Evolutionary conservation across 2,888 invertebrate species (phyloP), one percentile per base, ranked within the genome.

Genomic region (Acanthosepion pharaonis): DNA sequence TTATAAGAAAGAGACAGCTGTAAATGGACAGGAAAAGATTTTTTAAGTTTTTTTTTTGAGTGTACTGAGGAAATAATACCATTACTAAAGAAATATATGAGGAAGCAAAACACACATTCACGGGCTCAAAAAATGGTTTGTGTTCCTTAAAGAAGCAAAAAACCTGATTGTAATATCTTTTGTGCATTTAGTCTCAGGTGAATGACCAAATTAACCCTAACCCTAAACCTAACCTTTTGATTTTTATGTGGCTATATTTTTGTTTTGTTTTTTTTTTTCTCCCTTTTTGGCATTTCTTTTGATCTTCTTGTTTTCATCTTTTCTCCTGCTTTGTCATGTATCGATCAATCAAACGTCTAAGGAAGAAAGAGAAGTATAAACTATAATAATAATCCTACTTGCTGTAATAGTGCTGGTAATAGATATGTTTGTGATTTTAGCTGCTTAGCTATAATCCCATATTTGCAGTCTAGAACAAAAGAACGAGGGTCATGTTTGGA

Each of bases 131-230:
- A 15, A 4, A 55, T 18, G 18, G 20, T 8, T 20, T 55, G 20
- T 55, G 20, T 18, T 55, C 20, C 15, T 55, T 55, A 55, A 55
- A 55, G 55, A 55, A 55, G 18, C 55, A 18, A 2, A 55, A 55
- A 55, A 55, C 15, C 55, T n/a, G n/a, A 78, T 78, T 28, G 11
- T n/a, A n/a, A 78, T 78, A 78, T 78, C 78, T 78, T 78, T 78
- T 78, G n/a, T 78, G n/a, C 78, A 18, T 78, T 78, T 78, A n/a
- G 78, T 78, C 78, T 78, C 78, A 78, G 78, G 78, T 78, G 78
- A 78, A 78, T 15, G 78, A 78, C n/a, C 28, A n/a, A n/a, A 78
- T 78, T 78, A 78, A 78, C 78, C n/a, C 64, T 28, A 78, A 8
- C 64, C 11, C 78, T 42, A 42, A 42, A 42, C 42, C 42, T 42